A percentile compares a stretch with the other conserved stretches of the same genome.
phyloP scores from a whole-genome alignment of 2,113 vertebrate species.

The Leuciscus idus region DNA sequence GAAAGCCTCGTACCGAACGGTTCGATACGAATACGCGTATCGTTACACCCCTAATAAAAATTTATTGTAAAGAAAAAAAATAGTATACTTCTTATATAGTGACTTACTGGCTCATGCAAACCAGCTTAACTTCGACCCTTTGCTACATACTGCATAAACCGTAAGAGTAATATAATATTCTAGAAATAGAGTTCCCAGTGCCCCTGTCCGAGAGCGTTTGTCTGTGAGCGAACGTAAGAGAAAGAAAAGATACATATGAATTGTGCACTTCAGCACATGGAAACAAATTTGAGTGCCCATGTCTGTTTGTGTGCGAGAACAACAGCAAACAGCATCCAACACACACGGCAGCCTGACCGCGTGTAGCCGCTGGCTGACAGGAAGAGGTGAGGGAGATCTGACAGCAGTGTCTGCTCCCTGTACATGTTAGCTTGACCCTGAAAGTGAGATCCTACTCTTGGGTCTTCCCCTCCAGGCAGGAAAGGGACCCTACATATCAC shows the following conservation, averaged over 20 bases:
- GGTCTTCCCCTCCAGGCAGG: constrained; percentile 70
- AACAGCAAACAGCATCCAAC: background rate
- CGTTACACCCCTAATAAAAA: too few species aligned
- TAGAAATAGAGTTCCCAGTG: background rate
- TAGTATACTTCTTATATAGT: too few species aligned
- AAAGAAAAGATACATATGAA: background rate
- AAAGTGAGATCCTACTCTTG: constrained; percentile 70
- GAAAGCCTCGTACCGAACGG: too few species aligned
- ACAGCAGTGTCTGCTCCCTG: constrained; percentile 80
- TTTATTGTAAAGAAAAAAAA: too few species aligned
- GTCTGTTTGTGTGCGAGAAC: constrained; percentile 24
- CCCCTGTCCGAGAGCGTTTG: background rate
- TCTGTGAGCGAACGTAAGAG: background rate
- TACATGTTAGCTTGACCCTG: constrained; percentile 75
- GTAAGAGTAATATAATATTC: background rate
- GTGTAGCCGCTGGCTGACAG: constrained; percentile 53
- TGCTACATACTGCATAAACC: too few species aligned
- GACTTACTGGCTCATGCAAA: too few species aligned
- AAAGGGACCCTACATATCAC: constrained; percentile 47
- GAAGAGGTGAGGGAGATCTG: constrained; percentile 74
- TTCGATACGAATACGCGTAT: too few species aligned
- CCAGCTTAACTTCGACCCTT: too few species aligned
- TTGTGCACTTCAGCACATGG: background rate
- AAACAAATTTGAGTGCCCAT: background rate
- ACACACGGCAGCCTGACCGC: constrained; percentile 39